phyloP scores from a whole-genome alignment of 2,888 invertebrate species.

The Dorcus parallelipipedus region DNA sequence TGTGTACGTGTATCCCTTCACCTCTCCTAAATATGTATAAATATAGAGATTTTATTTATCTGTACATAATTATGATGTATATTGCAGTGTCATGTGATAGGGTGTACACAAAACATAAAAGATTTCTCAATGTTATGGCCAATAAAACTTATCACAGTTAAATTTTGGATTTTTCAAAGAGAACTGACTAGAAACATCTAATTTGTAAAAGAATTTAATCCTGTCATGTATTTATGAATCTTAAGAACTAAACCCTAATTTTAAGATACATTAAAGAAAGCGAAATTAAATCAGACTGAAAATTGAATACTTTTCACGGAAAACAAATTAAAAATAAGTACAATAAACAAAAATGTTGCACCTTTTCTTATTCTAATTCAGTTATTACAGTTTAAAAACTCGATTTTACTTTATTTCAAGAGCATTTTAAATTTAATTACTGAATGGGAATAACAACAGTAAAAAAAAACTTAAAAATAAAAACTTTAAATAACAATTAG shows the following conservation, averaged over 20 bases:
- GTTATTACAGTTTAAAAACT: conserved; percentile 3
- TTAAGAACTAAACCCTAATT: conserved; percentile 2
- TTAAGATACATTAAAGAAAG: conserved; percentile 3
- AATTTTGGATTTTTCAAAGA: conserved; percentile 31
- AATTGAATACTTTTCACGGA: not conserved
- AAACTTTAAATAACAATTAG: not conserved
- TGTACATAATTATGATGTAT: conserved; percentile 7
- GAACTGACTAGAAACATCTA: conserved; percentile 36
- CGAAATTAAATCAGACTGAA: not conserved
- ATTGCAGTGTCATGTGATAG: not conserved
- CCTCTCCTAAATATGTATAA: not conserved
- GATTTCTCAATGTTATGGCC: conserved; percentile 24
- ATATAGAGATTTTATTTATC: not conserved
- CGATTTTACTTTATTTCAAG: too few relatives aligned
- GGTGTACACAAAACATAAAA: not conserved
- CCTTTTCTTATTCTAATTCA: not conserved
- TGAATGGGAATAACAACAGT: not conserved
- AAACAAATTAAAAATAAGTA: conserved; percentile 23
- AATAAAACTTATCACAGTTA: conserved; percentile 39
- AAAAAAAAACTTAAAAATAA: not conserved
- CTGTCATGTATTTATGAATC: conserved; percentile 11
- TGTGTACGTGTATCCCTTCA: not conserved
- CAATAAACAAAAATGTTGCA: conserved; percentile 10
- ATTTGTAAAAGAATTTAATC: conserved; percentile 8
- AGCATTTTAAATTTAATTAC: not conserved